Percentiles rank a stretch among this genome's conserved stretches.
Conservation (phyloP, 2,888 invertebrate species). For the Gymnoscelis rufifasciata region DNA sequence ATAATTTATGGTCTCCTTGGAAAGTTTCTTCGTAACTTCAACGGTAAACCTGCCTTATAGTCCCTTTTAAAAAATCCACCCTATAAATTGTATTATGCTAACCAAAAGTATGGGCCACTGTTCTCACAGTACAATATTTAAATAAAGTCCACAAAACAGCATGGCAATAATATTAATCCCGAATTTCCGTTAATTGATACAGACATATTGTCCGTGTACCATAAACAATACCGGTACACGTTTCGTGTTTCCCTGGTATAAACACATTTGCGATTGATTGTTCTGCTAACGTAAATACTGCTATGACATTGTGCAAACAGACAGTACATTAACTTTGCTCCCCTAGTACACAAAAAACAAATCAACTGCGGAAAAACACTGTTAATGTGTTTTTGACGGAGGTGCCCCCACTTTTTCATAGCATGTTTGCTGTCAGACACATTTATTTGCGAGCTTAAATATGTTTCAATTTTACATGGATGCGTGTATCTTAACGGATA, state of each 20-base stretch:
- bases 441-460: neutral
- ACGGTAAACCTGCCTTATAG: no score
- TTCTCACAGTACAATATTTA: no score
- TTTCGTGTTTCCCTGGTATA: slow-evolving; percentile 32
- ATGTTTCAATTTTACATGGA: neutral
- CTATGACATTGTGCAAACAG: slow-evolving; percentile 38
- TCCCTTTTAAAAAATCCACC: no score
- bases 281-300: slow-evolving; percentile 34
- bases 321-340: slow-evolving; percentile 35
- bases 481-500: no score
- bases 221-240: slow-evolving; percentile 28
- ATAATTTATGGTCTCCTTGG: no score
- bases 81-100: no score
- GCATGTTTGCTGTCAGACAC: slow-evolving; percentile 9
- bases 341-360: slow-evolving; percentile 28
- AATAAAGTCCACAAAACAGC: no score
- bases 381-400: slow-evolving; percentile 25
- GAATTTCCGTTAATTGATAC: slow-evolving; percentile 12
- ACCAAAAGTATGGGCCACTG: no score
- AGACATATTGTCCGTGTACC: slow-evolving; percentile 8
- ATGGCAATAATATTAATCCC: neutral
- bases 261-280: slow-evolving; percentile 43
- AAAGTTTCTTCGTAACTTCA: no score
- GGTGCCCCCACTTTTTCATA: slow-evolving; percentile 12
- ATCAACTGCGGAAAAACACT: slow-evolving; percentile 19